Evolutionary conservation across 1,140 invertebrate species (phyloP).

Genomic region (Oryzaephilus surinamensis): DNA sequence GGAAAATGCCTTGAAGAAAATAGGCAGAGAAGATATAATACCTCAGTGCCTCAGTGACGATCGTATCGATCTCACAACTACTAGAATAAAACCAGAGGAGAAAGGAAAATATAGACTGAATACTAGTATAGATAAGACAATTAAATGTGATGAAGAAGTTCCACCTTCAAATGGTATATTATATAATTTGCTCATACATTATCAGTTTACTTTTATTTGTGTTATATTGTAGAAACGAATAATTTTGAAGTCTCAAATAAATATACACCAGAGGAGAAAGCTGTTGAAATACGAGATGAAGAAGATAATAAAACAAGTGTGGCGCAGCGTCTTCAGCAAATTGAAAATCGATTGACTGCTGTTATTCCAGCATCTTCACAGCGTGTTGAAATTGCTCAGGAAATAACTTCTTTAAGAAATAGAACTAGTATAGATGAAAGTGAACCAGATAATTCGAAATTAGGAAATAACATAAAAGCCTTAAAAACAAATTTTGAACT

Average conservation of each 20-base stretch:
- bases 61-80: slow-evolving; percentile 55
- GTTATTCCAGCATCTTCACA: slow-evolving; percentile 55
- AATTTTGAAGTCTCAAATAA: slow-evolving; percentile 44
- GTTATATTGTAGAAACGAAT: slow-evolving; percentile 36
- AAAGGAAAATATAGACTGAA: slow-evolving; percentile 31
- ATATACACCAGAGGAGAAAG: slow-evolving; percentile 63
- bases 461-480: no score
- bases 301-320: slow-evolving; percentile 54
- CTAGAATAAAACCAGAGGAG: slow-evolving; percentile 30
- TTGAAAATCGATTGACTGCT: slow-evolving; percentile 53
- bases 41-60: slow-evolving; percentile 85
- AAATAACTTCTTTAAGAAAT: slow-evolving; percentile 57
- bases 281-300: slow-evolving; percentile 50
- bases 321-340: slow-evolving; percentile 56
- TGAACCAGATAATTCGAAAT: slow-evolving; percentile 43
- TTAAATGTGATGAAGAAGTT: no score
- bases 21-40: slow-evolving; percentile 87
- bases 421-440: slow-evolving; percentile 50
- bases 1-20: slow-evolving; percentile 78
- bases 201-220: no score
- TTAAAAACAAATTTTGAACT: slow-evolving; percentile 34
- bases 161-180: no score
- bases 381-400: slow-evolving; percentile 54
- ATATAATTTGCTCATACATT: no score
- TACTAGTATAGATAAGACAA: slow-evolving; percentile 34